A percentile compares a stretch with the other conserved stretches of the same genome.
Conservation (phyloP, 2,888 invertebrate genomes). For the Eutolmus rufibarbis region DNA sequence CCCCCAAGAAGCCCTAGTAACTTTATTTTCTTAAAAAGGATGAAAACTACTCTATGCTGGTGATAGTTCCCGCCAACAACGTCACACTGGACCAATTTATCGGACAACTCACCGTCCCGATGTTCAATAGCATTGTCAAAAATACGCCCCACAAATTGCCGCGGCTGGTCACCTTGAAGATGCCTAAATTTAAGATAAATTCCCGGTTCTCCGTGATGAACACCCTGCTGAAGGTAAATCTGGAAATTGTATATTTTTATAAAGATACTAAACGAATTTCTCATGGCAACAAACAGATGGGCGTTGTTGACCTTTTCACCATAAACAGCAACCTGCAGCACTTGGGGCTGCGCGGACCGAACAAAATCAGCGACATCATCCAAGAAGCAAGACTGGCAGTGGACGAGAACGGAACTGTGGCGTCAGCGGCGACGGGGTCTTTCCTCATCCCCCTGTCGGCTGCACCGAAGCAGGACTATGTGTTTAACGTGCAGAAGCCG, state of each 20-base stretch:
- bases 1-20: background rate
- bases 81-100: conserved; percentile 57
- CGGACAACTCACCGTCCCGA: conserved; percentile 55
- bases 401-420: conserved; percentile 65
- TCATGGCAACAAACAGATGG: conserved; percentile 62
- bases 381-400: conserved; percentile 66
- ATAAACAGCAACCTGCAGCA: conserved; percentile 60
- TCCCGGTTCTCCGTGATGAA: conserved; percentile 48
- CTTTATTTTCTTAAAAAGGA: conserved; percentile 56
- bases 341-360: conserved; percentile 32
- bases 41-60: conserved; percentile 63
- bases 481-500: conserved; percentile 64
- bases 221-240: conserved; percentile 50
- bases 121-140: conserved; percentile 53
- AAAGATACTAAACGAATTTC: background rate
- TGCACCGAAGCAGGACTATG: conserved; percentile 54
- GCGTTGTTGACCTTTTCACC: conserved; percentile 63
- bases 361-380: conserved; percentile 62
- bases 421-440: conserved; percentile 64
- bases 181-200: conserved; percentile 51
- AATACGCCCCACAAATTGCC: background rate
- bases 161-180: conserved; percentile 44
- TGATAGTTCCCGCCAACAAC: conserved; percentile 62
- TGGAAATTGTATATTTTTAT: background rate
- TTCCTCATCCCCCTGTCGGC: conserved; percentile 65